Evolutionary conservation across 2,888 invertebrate genomes (phyloP).

Genomic region (Serripes groenlandicus): DNA sequence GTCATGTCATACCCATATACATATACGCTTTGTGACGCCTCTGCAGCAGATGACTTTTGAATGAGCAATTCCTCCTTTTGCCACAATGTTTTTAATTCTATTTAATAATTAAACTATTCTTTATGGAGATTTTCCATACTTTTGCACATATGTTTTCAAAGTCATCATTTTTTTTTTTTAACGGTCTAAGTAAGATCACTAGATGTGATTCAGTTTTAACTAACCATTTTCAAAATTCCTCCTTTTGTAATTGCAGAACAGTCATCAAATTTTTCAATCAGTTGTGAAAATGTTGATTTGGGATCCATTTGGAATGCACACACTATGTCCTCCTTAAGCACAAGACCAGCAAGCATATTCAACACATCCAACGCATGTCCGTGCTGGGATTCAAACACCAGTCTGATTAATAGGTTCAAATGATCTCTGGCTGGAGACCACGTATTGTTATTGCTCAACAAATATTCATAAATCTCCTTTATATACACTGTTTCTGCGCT

Average conservation of each 20-base stretch:
- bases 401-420: conserved; percentile 64
- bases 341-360: conserved; percentile 66
- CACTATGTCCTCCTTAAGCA: conserved; percentile 65
- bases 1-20: too few relatives aligned
- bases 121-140: too few relatives aligned
- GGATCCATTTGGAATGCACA: conserved; percentile 69
- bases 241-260: conserved; percentile 57
- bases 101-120: too few relatives aligned
- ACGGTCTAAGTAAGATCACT: too few relatives aligned
- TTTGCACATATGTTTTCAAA: too few relatives aligned
- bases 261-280: conserved; percentile 67
- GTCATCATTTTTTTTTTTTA: too few relatives aligned
- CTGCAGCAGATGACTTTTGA: too few relatives aligned
- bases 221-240: conserved; percentile 68
- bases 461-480: conserved; percentile 70
- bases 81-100: background rate
- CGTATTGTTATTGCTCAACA: conserved; percentile 45
- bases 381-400: conserved; percentile 63
- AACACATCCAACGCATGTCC: conserved; percentile 51
- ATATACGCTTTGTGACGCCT: too few relatives aligned
- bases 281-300: conserved; percentile 64
- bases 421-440: conserved; percentile 75
- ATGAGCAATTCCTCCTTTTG: background rate
- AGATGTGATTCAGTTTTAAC: too few relatives aligned
- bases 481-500: conserved; percentile 46